Evolutionary conservation across 2,797 vertebrate species (phyloP).

Genomic region (Phalanger gymnotis): DNA sequence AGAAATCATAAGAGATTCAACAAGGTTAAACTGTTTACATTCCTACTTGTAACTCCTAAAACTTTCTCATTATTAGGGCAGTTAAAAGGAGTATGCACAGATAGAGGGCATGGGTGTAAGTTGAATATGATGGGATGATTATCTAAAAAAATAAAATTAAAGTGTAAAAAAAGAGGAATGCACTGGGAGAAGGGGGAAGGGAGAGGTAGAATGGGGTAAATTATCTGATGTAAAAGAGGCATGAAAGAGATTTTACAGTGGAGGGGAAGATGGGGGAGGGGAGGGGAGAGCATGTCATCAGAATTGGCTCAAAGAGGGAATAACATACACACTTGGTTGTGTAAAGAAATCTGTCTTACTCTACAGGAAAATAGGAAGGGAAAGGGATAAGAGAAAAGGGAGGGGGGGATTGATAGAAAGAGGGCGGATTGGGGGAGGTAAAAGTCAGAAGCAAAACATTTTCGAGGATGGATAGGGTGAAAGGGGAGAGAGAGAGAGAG

Average conservation of each 20-base stretch:
- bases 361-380: neutral
- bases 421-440: neutral
- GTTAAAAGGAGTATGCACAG: neutral
- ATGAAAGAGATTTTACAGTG: neutral
- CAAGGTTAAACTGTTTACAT: neutral
- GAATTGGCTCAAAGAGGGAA: neutral
- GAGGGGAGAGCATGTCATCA: neutral
- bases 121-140: neutral
- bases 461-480: neutral
- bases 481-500: too few relatives aligned
- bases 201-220: too few relatives aligned
- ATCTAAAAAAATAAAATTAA: neutral
- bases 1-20: neutral
- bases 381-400: neutral
- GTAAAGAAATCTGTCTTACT: neutral
- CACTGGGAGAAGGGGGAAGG: neutral
- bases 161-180: neutral
- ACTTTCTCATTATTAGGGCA: neutral
- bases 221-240: neutral
- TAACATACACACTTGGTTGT: neutral
- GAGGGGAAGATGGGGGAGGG: neutral
- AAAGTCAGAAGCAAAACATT: neutral
- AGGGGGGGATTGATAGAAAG: neutral
- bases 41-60: neutral
- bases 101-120: neutral